Base-by-base conservation (phyloP, 2,797 vertebrate species). In the Telmatherina bonti region DNA sequence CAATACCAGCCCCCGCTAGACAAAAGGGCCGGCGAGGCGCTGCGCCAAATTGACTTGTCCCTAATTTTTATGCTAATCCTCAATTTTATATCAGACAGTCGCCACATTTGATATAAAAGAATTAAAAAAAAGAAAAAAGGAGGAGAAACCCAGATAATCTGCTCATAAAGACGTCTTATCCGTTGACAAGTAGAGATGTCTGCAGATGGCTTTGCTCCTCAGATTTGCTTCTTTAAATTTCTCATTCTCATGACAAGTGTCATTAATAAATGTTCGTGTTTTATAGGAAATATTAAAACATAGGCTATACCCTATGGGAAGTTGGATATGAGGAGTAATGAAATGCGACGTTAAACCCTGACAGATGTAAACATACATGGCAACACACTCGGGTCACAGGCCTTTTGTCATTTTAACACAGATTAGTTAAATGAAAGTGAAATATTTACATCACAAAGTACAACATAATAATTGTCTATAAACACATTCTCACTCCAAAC, bases 11-110 rank as follows among this genome's bases (percentile, higher is more conserved):
- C 81, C 57, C 79, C 10, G 61, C 24, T 1, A 80, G 66, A 92
- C 89, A 89, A 88, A 88, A 81, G 78, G 85, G 62, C 68, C 78
- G 35, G 62, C 26, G 13, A 74, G 81, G 79, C 83, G 10, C 72
- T 24, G 71, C 66, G 76, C 86, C 89, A 89, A 89, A 86, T 77
- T 82, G 79, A 85, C 76, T 76, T 88, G 84, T 82, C 82, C 86
- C 78, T 90, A 85, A 92, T 92, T 91, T 91, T 79, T 82, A 85
- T 88, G 84, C 76, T 91, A 93, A 93, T 92, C 90, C 85, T 59
- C 79, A 57, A 61, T 85, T 89, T 88, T 83, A 87, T 54, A 86
- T 86, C 86, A 89, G 85, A 72, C 76, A 35, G 73, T 78, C 78
- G 74, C 64, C 69, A 74, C 64, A 38, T 87, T 87, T 89, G 79